phyloP scores from a whole-genome alignment of 2,888 invertebrate species.

The Stenchaetothrips biformis region DNA sequence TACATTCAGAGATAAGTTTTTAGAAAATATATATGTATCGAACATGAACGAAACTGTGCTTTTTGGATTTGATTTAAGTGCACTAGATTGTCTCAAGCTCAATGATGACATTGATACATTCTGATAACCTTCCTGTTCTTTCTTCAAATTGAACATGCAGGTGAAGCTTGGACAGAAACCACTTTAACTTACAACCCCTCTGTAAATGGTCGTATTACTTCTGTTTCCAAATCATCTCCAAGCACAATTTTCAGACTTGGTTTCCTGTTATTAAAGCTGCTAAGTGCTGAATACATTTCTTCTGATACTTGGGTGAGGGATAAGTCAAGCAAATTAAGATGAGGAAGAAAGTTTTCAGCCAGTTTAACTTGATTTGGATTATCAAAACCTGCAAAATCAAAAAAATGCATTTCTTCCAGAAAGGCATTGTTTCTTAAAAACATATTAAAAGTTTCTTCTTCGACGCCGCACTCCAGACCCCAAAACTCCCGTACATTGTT shows the following conservation, averaged over 20 bases:
- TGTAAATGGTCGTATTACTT: no score
- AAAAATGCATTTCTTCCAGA: background rate
- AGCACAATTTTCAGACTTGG: background rate
- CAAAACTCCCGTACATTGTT: background rate
- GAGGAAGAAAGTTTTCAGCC: background rate
- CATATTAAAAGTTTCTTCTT: constrained; percentile 9
- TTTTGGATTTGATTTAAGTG: background rate
- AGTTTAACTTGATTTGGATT: background rate
- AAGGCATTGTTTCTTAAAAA: background rate
- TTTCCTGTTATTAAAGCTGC: background rate
- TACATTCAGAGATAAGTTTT: no score
- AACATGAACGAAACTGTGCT: no score
- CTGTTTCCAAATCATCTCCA: background rate
- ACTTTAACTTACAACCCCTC: no score
- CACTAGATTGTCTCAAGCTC: background rate
- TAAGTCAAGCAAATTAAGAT: background rate
- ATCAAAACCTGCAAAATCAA: background rate
- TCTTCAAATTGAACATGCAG: no score
- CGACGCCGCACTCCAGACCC: background rate
- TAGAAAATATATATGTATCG: no score
- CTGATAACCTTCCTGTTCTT: no score
- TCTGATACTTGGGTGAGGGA: background rate
- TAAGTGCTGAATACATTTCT: background rate
- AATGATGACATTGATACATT: no score
- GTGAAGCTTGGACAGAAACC: no score